Evolutionary conservation across 92 coral and sea anemone species (phyloP), one percentile per base, ranked within the genome.

Genomic region (Metridium senile): DNA sequence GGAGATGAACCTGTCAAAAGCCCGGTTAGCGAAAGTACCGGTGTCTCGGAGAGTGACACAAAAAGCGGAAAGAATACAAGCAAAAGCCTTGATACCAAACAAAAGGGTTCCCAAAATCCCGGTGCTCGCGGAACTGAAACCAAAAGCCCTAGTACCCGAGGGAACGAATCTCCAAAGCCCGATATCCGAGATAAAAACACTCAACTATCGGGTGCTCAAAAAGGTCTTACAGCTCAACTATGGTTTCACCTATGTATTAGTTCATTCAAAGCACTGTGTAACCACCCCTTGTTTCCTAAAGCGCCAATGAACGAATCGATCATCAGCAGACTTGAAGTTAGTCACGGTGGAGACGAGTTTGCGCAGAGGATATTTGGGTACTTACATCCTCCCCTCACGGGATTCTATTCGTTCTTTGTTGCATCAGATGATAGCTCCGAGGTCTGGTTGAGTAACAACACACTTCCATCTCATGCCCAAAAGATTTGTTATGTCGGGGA

Each of bases 241-340:
- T 89, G 93, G 93, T 47, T 45, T 30, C 76, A 57, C 1, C 59
- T 64, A 2, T 72, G 80, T 13, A 65, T 75, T 28, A 9, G 32
- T 26, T 58, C 58, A 46, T 11, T 85, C 16, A 72, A 85, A 25
- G n/a, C 69, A 11, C 33, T 89, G 51, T 85, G 93, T 51, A 53
- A 81, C 27, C 67, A 71, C 35, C 89, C 89, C 0, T 71, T 89
- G 74, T 89, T 85, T 28, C 93, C 93, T 10, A 84, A 72, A 26
- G 87, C 83, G 9, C 93, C 93, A 19, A 85, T 72, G 49, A 57
- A 26, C 6, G 23, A 51, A 23, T 66, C 75, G 2, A 29, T 31
- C 51, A 13, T 68, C 11, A 16, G 19, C 11, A 19, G 63, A 23
- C 45, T 78, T 32, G 70, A 33, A 19, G 11, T 58, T 3, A 19